Percentiles rank a stretch among this genome's conserved stretches.
Conservation (phyloP, 2,888 invertebrate species). For the Hypsopygia costalis region DNA sequence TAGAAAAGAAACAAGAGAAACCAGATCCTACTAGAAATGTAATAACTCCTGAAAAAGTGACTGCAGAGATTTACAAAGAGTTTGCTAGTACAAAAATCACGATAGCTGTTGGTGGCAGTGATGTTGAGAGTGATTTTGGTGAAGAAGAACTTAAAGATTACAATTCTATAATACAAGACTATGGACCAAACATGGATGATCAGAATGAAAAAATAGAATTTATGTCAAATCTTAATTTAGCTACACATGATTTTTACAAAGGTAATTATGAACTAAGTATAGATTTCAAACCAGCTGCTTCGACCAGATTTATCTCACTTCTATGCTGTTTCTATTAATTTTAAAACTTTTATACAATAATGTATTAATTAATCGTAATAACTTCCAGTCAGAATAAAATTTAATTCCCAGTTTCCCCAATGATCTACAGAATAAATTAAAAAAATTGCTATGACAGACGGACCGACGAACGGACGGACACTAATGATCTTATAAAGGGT, state of each 20-base stretch:
- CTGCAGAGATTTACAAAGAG: conserved; percentile 61
- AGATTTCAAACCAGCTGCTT: no score
- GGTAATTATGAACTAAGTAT: conserved; percentile 64
- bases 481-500: no score
- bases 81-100: conserved; percentile 44
- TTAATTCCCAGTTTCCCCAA: no score
- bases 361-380: no score
- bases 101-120: conserved; percentile 57
- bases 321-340: no score
- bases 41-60: conserved; percentile 64
- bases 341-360: no score
- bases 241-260: conserved; percentile 80
- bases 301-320: no score
- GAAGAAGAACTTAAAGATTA: conserved; percentile 73
- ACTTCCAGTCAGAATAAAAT: no score
- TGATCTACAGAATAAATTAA: no score
- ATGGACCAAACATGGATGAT: conserved; percentile 52
- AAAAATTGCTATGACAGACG: no score
- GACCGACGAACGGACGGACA: no score
- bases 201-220: conserved; percentile 78
- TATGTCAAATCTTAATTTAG: conserved; percentile 82
- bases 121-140: conserved; percentile 72
- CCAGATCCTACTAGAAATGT: conserved; percentile 38
- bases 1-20: conserved; percentile 42
- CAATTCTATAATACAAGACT: conserved; percentile 74